Evolutionary conservation across 2,797 vertebrate genomes (phyloP), one percentile per base, ranked within the genome.

Genomic region (Serranus cabrilla): DNA sequence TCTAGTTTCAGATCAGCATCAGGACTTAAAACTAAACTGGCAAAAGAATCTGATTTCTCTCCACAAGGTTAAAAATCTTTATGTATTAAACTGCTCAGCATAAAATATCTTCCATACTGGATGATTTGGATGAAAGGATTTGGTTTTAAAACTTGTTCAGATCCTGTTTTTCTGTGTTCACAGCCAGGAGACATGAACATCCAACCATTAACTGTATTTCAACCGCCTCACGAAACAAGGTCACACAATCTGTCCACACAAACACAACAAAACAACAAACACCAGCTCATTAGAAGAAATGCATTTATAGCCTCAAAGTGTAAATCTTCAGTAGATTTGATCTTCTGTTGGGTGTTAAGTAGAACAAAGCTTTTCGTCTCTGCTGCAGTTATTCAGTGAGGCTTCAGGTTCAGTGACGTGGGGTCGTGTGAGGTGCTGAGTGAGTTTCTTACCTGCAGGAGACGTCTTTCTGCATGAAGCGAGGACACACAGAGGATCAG

Each of bases 101-200:
- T 17, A 45, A 40, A 77, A 70, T 56, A 62, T n/a, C 71, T 80
- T 40, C 67, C 21, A 72, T 20, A 23, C 62, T 16, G 25, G 42
- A 23, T 70, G 42, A 65, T 12, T 4, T 11, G 63, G 50, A 78
- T 43, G 13, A 34, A 47, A 23, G 56, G 17, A 37, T 23, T 42
- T 46, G 69, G 74, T 47, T 43, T 25, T 20, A 27, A 69, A 50
- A 23, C 17, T 21, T 42, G 40, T n/a, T 7, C 12, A 2, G 11
- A 31, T 1, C 7, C 5, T 34, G 34, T 34, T 34, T 25, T 17
- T 18, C 1, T 31, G 25, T 11, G 34, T 11, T 64, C 31, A 34
- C 17, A 61, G 11, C 23, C 14, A 60, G 12, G 23, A 47, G 20
- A 46, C 42, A 63, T 5, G 37, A 18, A 23, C 23, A 23, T 16